Evolutionary conservation across 2,888 invertebrate genomes (phyloP).

Genomic region (Phanerotoma sp.): DNA sequence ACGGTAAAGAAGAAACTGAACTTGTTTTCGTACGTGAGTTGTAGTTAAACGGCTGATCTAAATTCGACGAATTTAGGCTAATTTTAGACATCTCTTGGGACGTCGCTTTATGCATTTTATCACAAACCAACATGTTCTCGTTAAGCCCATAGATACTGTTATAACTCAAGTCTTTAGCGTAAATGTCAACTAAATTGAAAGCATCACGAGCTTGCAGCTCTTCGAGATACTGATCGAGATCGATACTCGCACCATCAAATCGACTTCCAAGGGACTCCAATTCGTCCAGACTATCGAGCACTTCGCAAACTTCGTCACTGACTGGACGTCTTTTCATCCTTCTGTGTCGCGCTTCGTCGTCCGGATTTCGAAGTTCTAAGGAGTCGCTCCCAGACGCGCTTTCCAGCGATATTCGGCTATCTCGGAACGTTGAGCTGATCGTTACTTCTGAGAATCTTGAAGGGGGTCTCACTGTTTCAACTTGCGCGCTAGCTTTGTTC

Average conservation of each 20-base stretch:
- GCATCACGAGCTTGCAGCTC: slow-evolving; percentile 64
- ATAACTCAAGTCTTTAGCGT: slow-evolving; percentile 51
- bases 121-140: slow-evolving; percentile 44
- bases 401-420: slow-evolving; percentile 47
- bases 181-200: slow-evolving; percentile 51
- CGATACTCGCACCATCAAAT: slow-evolving; percentile 64
- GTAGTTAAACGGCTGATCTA: slow-evolving; percentile 44
- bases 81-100: slow-evolving; percentile 40
- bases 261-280: slow-evolving; percentile 64
- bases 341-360: slow-evolving; percentile 62
- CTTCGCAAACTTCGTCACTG: slow-evolving; percentile 65
- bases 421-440: slow-evolving; percentile 46
- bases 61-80: slow-evolving; percentile 22
- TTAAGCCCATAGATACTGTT: slow-evolving; percentile 52
- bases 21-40: slow-evolving; percentile 46
- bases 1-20: slow-evolving; percentile 52
- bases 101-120: slow-evolving; percentile 44
- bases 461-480: slow-evolving; percentile 42
- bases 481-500: slow-evolving; percentile 43
- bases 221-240: slow-evolving; percentile 69
- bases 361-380: slow-evolving; percentile 61
- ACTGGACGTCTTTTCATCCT: slow-evolving; percentile 72
- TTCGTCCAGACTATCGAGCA: slow-evolving; percentile 65
- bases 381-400: slow-evolving; percentile 58
- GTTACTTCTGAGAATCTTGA: slow-evolving; percentile 46